Evolutionary conservation across 2,797 vertebrate species (phyloP).

Genomic region (Esox masquinongy): DNA sequence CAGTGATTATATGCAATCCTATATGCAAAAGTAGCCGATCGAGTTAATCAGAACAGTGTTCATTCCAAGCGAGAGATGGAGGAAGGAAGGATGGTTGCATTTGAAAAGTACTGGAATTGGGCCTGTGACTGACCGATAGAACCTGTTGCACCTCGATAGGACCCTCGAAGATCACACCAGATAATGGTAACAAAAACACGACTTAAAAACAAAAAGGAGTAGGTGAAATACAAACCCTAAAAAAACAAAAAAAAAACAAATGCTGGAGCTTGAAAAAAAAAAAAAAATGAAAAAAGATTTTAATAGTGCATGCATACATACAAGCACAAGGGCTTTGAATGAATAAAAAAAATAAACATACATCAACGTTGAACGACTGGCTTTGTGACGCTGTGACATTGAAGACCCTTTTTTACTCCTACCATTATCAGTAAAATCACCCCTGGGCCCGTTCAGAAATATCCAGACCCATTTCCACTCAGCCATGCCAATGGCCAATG

Average conservation of each 20-base stretch:
- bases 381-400: slow-evolving; percentile 36
- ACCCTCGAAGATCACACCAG: slow-evolving; percentile 34
- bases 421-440: slow-evolving; percentile 5
- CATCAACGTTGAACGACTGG: slow-evolving; percentile 50
- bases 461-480: slow-evolving; percentile 46
- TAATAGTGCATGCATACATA: slow-evolving; percentile 46
- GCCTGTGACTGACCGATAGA: slow-evolving; percentile 27
- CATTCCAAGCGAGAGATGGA: background rate
- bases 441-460: slow-evolving; percentile 40
- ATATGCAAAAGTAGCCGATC: slow-evolving; percentile 54
- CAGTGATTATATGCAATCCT: slow-evolving; percentile 76
- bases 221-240: slow-evolving; percentile 36
- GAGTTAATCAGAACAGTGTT: background rate
- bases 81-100: background rate
- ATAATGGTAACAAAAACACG: slow-evolving; percentile 33
- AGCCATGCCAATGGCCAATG: slow-evolving; percentile 58
- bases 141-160: slow-evolving; percentile 44
- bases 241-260: slow-evolving; percentile 43
- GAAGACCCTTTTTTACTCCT: slow-evolving; percentile 30
- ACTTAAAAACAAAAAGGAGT: slow-evolving; percentile 23
- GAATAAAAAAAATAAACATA: slow-evolving; percentile 49
- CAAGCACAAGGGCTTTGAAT: slow-evolving; percentile 66
- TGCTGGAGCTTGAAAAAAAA: slow-evolving; percentile 17
- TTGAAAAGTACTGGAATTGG: background rate
- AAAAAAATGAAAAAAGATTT: slow-evolving; percentile 29